Base-by-base conservation (phyloP, 2,113 vertebrate species). In the Phodopus roborovskii region DNA sequence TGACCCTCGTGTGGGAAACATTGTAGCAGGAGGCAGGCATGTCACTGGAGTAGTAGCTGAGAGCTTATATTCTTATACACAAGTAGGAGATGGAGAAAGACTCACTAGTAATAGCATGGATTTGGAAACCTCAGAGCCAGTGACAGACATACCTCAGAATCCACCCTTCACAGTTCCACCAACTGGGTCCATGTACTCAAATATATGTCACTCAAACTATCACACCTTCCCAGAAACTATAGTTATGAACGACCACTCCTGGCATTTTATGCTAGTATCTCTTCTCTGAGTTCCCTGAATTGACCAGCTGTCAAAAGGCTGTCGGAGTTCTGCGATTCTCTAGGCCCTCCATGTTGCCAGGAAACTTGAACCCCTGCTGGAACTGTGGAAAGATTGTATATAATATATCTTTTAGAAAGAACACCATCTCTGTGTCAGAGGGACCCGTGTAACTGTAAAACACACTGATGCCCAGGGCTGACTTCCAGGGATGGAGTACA, bases 261-360 rank as follows among this genome's bases (percentile, higher is more conserved):
- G 50, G 50, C 26, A 95, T 92, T 94, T 98, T 97, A 96, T 79
- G 93, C 97, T 77, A 58, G 91, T 83, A 56, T 81, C 42, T 90
- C 91, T 64, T 96, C 56, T 92, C 28, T 81, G 12, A 89, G 0
- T 91, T 39, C 24, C 58, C n/a, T 82, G 88, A 90, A 36, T 42
- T 73, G 90, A 50, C 26, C 13, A 48, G n/a, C 74, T 56, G 39
- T 45, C 6, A n/a, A 33, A 58, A 91, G 42, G 10, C 84, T 71
- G 45, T 36, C 73, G 36, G n/a, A 30, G 26, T 53, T 28, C 19
- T 39, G 30, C 93, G 78, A 62, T 89, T 62, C 70, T 90, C 24
- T 28, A 73, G 70, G n/a, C 66, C 42, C 36, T 56, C 68, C 53
- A 15, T 60, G 42, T 87, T 91, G 66, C 60, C 79, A 86, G 81